These are phyloP conservation scores for Eilema sororculum DNA, from an alignment of 2,888 invertebrate genomes.

Conservation along the genomic window DNA sequence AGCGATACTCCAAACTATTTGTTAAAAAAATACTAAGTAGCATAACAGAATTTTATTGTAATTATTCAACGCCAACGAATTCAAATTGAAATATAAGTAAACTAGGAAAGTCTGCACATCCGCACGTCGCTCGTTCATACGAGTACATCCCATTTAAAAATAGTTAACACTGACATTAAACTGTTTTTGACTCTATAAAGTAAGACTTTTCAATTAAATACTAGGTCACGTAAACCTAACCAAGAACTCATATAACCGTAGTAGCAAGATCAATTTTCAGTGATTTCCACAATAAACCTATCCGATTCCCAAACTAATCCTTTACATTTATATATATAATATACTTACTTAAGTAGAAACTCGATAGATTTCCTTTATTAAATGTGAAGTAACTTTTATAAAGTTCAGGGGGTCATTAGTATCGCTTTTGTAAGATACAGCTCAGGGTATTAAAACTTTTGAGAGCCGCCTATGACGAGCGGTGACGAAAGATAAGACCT, in stretches of 20 bases:
- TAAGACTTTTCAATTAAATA: neutral
- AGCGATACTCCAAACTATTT: neutral
- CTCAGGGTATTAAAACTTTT: conserved; percentile 47
- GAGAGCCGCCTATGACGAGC: conserved; percentile 27
- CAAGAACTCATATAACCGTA: conserved; percentile 1
- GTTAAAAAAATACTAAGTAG: neutral
- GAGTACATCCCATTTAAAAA: neutral
- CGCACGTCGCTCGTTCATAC: too few species aligned
- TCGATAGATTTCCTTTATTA: conserved; percentile 20
- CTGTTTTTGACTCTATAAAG: too few species aligned
- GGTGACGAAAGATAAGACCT: conserved; percentile 48
- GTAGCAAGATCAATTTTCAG: neutral
- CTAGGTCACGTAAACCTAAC: neutral
- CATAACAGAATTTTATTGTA: neutral
- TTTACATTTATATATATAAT: neutral
- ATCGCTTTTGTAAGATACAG: conserved; percentile 25
- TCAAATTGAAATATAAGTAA: too few species aligned
- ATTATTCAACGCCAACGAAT: neutral
- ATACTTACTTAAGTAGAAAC: neutral
- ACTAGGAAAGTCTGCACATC: neutral
- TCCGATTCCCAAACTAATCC: neutral
- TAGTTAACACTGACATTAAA: neutral
- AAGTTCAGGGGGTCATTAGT: conserved; percentile 35
- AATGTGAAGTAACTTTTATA: conserved; percentile 22
- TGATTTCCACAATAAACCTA: neutral